Evolutionary conservation across 2,888 invertebrate genomes (phyloP), one percentile per base, ranked within the genome.

Genomic region (Clivina fossor): DNA sequence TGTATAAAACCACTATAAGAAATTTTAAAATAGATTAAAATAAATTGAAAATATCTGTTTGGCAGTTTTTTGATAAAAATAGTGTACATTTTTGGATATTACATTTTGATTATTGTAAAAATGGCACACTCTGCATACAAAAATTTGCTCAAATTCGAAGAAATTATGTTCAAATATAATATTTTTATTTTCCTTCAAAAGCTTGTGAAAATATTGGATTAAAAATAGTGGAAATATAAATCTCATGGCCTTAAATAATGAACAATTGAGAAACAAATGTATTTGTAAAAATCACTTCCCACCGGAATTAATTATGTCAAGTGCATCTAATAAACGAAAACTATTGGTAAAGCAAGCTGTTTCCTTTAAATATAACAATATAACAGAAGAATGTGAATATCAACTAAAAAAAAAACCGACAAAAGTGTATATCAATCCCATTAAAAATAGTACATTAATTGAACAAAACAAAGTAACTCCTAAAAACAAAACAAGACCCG

Each of bases 161-260:
- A n/a, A 40, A 1, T 20, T 40, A 13, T 40, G 40, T 19, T 24
- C 40, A 20, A 18, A 40, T 40, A 9, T 20, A 40, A 11, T 5
- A n/a, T 40, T 20, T 40, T 40, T 40, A 40, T 4, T 40, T 40
- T 19, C 40, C 20, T 7, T 3, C 2, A 13, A 40, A 20, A 13
- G 4, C 19, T 20, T n/a, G 24, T 40, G 40, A 40, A 4, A 19
- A 20, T 22, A 20, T 22, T 40, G 40, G 40, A 40, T 40, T 40
- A 11, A 40, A 40, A 8, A 40, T n/a, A 40, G 40, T 40, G 40
- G 40, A 8, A 40, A 40, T 40, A 2, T 40, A 1, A n/a, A 40
- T 20, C n/a, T 40, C 2, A 20, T 40, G 9, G 20, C 9, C 7
- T 40, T 40, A 4, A n/a, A 18, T 40, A 4, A 40, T 40, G 2